Evolutionary conservation across 2,113 vertebrate genomes (phyloP).

Genomic region (Callorhinus ursinus): DNA sequence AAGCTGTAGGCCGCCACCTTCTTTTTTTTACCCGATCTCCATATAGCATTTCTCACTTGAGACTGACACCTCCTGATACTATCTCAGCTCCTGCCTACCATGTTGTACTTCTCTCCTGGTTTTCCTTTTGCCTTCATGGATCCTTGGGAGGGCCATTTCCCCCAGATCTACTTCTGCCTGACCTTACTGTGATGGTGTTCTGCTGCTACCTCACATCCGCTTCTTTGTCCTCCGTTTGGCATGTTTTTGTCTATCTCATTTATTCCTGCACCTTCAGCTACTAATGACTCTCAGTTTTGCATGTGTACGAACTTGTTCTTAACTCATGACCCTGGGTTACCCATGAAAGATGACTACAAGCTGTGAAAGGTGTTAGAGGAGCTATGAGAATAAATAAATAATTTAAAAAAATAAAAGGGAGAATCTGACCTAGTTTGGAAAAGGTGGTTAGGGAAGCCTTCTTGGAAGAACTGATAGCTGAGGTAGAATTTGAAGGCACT

Average conservation of each 20-base stretch:
- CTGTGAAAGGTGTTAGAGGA: background rate
- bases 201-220: no score
- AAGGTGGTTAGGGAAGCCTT: background rate
- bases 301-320: background rate
- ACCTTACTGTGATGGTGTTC: background rate
- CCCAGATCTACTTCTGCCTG: background rate
- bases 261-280: background rate
- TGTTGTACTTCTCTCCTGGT: background rate
- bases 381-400: background rate
- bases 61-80: background rate
- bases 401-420: background rate
- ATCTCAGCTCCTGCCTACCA: background rate
- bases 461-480: background rate
- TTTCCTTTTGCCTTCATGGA: background rate
- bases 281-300: background rate
- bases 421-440: background rate
- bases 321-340: background rate
- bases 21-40: background rate
- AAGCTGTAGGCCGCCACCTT: background rate
- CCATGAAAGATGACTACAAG: background rate
- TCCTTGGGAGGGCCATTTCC: background rate
- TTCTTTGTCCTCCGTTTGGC: background rate
- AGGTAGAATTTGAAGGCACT: background rate
- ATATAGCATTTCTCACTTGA: background rate
- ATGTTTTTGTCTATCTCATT: background rate